These are phyloP conservation scores for Takifugu bimaculatus DNA, from an alignment of 2,113 vertebrate species.

Conservation along the genomic window DNA sequence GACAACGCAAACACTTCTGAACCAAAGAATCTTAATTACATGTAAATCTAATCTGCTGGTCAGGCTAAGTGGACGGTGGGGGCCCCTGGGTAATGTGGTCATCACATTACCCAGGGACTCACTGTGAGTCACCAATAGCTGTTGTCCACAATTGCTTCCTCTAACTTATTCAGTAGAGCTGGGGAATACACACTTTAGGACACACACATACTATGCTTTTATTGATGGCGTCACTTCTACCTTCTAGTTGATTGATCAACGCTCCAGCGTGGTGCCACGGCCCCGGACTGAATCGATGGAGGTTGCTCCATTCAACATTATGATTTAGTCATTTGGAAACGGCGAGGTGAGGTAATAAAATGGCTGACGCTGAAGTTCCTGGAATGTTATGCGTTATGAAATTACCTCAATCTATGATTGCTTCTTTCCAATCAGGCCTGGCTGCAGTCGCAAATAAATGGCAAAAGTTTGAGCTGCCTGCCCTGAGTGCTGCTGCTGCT, in stretches of 20 bases:
- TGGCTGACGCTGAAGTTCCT: slow-evolving; percentile 1
- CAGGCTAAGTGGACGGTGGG: background rate
- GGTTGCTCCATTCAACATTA: background rate
- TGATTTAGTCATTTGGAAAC: background rate
- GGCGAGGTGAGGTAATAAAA: slow-evolving; percentile 5
- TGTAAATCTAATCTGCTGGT: background rate
- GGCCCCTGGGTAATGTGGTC: background rate
- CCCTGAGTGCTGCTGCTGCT: slow-evolving; percentile 35
- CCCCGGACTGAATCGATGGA: slow-evolving; percentile 13
- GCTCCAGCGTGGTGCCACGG: background rate
- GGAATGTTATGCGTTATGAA: slow-evolving; percentile 36
- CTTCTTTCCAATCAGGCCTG: background rate
- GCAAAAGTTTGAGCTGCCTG: slow-evolving; percentile 45
- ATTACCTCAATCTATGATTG: slow-evolving; percentile 35
- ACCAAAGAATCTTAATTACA: background rate
- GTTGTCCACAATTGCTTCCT: background rate
- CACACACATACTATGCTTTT: slow-evolving; percentile 1
- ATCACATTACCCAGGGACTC: background rate
- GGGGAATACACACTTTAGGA: too few relatives aligned
- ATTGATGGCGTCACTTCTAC: slow-evolving; percentile 7
- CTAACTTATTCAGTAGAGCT: too few relatives aligned
- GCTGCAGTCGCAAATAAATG: slow-evolving; percentile 24
- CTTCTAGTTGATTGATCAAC: slow-evolving; percentile 2
- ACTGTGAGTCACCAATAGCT: background rate
- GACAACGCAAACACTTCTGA: too few relatives aligned